Base-by-base conservation (phyloP, 2,888 invertebrate species). In the Caenorhabditis doughertyi region DNA sequence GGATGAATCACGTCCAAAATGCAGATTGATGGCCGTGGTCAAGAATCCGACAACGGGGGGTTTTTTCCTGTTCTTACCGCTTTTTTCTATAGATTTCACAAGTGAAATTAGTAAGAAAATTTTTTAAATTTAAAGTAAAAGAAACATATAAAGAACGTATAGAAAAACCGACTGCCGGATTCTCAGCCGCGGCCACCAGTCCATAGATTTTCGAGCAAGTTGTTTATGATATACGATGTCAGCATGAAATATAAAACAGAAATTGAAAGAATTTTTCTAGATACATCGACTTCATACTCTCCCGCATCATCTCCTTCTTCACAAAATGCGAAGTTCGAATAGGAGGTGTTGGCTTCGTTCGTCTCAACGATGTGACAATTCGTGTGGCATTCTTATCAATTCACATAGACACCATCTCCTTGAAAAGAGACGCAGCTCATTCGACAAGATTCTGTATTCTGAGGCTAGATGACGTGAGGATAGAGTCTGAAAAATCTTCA, bases 271-370 rank as follows among this genome's bases (percentile, higher is more conserved):
- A 53, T n/a, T 42, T 32, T 87, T 90, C 29, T 88, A 92, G 92
- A 76, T 88, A 92, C 42, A 58, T 91, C 23, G 92, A 92, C 44
- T 89, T 89, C 84, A 32, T 92, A n/a, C 74, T 92, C 8, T 91
- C 92, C 32, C 89, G 89, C 85, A 62, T 91, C 3, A 81, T 92
- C 25, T 88, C 90, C 53, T 7, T 77, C 7, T 2, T 85, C 29
- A 47, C 73, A 3, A 77, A 79, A 71, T 74, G 62, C 11, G 67
- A 79, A 16, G 77, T 86, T 16, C 60, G 74, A 5, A 79, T 86
- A 21, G 84, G 84, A 21, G 65, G 86, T 87, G 72, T 89, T 85
- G 76, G 81, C 53, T 67, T 83, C 44, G 85, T 90, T 44, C 47
- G 62, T 21, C 18, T 90, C 11, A 55, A 70, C 21, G 84, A 88